A percentile compares a stretch with the other conserved stretches of the same genome.
Conservation (phyloP, 2,113 vertebrate genomes). For the Phaetusa simplex region DNA sequence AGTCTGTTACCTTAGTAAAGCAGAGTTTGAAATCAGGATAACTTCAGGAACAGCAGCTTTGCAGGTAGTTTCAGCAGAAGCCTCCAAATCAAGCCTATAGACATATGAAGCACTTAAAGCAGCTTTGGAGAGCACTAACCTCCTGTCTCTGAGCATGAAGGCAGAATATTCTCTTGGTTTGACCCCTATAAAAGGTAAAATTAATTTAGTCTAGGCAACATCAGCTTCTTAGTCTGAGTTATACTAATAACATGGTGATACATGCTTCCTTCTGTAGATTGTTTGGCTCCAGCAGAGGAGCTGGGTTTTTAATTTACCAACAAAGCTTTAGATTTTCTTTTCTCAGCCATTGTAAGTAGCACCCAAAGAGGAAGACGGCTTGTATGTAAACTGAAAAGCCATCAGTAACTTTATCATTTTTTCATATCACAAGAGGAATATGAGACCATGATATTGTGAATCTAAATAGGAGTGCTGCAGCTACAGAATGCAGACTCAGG, state of each 20-base stretch:
- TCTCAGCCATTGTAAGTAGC: not conserved
- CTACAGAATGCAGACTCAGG: not conserved
- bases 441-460: rapidly evolving
- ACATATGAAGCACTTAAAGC: not conserved
- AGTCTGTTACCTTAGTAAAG: not conserved
- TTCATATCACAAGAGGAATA: not conserved
- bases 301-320: not conserved
- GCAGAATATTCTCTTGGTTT: not conserved
- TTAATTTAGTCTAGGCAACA: not conserved
- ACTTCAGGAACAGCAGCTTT: not conserved
- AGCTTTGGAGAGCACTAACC: not conserved
- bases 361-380: not conserved
- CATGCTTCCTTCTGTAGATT: not conserved
- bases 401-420: not conserved
- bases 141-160: not conserved
- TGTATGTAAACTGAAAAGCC: not conserved
- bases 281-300: not conserved
- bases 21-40: not conserved
- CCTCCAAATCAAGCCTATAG: not conserved
- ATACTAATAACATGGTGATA: not conserved
- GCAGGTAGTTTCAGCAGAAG: not conserved
- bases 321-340: not conserved
- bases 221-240: not conserved
- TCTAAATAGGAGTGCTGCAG: not conserved
- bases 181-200: not conserved